Base-by-base conservation (phyloP, 23 tunicate species). In the Halocynthia aurantium region DNA sequence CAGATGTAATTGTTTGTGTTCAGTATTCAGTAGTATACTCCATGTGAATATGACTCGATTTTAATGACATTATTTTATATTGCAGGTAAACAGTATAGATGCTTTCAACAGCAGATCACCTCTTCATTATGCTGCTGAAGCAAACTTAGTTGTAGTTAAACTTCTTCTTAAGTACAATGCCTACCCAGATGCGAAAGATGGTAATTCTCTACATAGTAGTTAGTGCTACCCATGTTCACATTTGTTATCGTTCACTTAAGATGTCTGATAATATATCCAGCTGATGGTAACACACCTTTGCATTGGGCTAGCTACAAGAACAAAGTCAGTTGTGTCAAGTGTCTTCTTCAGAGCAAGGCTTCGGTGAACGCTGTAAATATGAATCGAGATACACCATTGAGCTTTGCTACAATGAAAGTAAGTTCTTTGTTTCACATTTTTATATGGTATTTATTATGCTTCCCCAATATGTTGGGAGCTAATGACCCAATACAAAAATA, bases 71-170 rank as follows among this genome's bases (percentile, higher is more conserved):
- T 1, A 31, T 4, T 31, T 31, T 31, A 31, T 31, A 0, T 31
- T 58, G 22, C 70, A 65, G 70, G 70, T 65, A 8, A 65, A 65
- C 19, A 65, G 6, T 65, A 15, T 65, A 65, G 70, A 65, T 65
- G 70, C 70, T 20, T 15, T 20, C 70, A 65, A 65, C 6, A 65
- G 2, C 31, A 40, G 70, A 10, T 65, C 70, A 20, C 70, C 70
- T 20, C 70, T 65, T 65, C 70, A 65, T 15, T 65, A 65, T 65
- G 70, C 70, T 10, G 70, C 70, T 20, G 70, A 65, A 65, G 19
- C 31, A 9, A 10, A 15, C 31, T 40, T 49, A 65, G 70, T 20
- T 65, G 22, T 40, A 20, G 70, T 65, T 40, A 65, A 65, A 65
- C 22, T 65, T 65, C 19, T 65, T 0, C 19, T 65, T 5, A 65